These are phyloP conservation scores for Zeugodacus cucurbitae DNA, from an alignment of 1,140 invertebrate species.

Conservation along the genomic window DNA sequence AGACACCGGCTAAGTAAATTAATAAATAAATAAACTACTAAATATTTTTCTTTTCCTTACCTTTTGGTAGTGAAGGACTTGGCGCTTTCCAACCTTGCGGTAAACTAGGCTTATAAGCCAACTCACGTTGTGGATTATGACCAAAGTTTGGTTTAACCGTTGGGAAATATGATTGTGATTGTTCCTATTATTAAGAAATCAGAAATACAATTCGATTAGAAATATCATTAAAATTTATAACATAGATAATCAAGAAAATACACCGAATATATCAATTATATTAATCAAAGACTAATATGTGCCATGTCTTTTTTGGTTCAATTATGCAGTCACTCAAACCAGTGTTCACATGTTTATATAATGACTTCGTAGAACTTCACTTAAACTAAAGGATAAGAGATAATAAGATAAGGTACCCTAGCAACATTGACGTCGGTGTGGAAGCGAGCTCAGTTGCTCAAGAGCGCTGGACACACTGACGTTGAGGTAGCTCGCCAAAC, in stretches of 20 bases:
- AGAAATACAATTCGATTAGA: background rate
- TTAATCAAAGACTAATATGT: background rate
- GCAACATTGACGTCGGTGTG: no score
- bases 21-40: no score
- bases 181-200: background rate
- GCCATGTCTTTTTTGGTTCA: no score
- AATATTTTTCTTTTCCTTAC: conserved; percentile 46
- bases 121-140: conserved; percentile 54
- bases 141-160: background rate
- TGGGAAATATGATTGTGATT: background rate
- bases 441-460: no score
- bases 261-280: background rate
- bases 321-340: no score
- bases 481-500: no score
- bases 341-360: no score
- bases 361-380: no score
- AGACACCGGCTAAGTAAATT: no score
- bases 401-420: no score
- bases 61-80: conserved; percentile 56
- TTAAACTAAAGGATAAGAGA: no score
- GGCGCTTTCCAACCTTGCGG: conserved; percentile 69
- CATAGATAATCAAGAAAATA: background rate
- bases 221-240: background rate
- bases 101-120: conserved; percentile 68
- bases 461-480: no score